Conservation (phyloP, 2,888 invertebrate species). For the Brachypalpus laphriformis region DNA sequence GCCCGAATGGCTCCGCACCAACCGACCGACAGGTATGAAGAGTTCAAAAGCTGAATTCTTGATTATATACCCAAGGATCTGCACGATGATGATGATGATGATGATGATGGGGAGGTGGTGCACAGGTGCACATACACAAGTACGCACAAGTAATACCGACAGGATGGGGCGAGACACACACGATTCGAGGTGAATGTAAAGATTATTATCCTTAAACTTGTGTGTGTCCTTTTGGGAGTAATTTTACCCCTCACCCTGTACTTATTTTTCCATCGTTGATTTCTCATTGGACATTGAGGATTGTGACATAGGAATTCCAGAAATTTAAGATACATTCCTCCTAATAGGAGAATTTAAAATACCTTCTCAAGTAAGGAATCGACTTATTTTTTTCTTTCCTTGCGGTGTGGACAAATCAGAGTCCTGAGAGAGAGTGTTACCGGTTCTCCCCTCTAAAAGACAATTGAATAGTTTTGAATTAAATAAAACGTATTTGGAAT, state of each 20-base stretch:
- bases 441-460: not conserved
- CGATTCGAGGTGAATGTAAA: constrained; percentile 29
- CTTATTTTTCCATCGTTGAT: constrained; percentile 23
- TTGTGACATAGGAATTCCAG: constrained; percentile 16
- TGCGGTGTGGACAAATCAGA: constrained; percentile 37
- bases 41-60: constrained; percentile 37
- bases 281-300: constrained; percentile 41
- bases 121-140: constrained; percentile 13
- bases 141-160: constrained; percentile 2
- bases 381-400: not conserved
- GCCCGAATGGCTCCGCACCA: constrained; percentile 11
- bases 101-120: not conserved
- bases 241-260: not conserved
- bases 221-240: constrained; percentile 50
- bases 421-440: not conserved
- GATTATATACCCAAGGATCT: constrained; percentile 30
- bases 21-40: not conserved
- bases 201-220: constrained; percentile 54
- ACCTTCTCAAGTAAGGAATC: not conserved
- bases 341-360: constrained; percentile 63
- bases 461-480: constrained; percentile 68
- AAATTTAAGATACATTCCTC: constrained; percentile 38
- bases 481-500: constrained; percentile 55
- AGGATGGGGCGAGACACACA: not conserved
- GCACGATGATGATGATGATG: not conserved